Conservation (phyloP, 2,888 invertebrate species). For the Ommatoiulus sabulosus region DNA sequence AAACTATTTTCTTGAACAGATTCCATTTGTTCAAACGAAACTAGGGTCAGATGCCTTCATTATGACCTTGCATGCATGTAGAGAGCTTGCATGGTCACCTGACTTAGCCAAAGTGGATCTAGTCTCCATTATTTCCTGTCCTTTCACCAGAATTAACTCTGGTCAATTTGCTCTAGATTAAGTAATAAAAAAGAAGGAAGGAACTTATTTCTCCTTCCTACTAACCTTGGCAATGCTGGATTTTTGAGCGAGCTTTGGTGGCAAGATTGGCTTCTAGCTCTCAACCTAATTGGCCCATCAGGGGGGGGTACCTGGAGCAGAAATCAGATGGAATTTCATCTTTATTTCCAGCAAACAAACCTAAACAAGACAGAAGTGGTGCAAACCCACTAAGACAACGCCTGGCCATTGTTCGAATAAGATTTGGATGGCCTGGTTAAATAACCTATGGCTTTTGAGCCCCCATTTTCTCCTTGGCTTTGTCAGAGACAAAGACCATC, state of each 20-base stretch:
- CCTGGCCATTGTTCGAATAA: background rate
- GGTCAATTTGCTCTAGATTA: background rate
- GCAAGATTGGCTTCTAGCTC: background rate
- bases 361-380: background rate
- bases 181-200: background rate
- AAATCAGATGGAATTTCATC: background rate
- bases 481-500: background rate
- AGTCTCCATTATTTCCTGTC: too few species aligned
- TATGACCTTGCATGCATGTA: too few species aligned
- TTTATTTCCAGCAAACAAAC: background rate
- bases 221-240: background rate
- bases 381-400: background rate
- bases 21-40: too few species aligned
- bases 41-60: too few species aligned
- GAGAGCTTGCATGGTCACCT: too few species aligned
- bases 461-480: background rate
- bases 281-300: background rate
- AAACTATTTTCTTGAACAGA: too few species aligned
- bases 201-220: background rate
- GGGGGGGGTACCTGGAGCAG: background rate
- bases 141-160: too few species aligned
- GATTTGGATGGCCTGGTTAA: background rate
- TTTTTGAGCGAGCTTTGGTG: background rate
- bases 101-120: too few species aligned
- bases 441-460: background rate